These are phyloP conservation scores for Rhabdomys dilectus DNA, from an alignment of 2,113 vertebrate genomes.

Conservation along the genomic window DNA sequence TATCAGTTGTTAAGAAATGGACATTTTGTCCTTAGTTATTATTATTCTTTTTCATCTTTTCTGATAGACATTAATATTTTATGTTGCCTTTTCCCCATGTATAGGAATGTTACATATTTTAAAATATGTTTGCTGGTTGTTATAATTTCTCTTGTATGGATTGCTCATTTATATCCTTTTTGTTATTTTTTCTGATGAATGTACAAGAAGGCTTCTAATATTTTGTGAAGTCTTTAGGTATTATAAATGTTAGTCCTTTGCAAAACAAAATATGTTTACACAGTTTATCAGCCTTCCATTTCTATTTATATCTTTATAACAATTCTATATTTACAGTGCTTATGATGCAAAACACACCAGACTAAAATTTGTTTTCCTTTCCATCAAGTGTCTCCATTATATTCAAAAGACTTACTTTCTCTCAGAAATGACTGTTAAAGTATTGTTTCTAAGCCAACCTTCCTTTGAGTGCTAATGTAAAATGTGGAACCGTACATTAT, in stretches of 20 bases:
- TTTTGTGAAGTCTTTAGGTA: conserved; percentile 42
- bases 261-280: neutral
- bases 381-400: neutral
- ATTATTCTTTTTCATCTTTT: conserved; percentile 4
- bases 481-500: neutral
- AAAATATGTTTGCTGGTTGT: neutral
- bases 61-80: conserved; percentile 34
- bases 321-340: conserved; percentile 14
- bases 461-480: neutral
- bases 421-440: neutral
- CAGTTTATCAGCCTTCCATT: neutral
- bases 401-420: neutral
- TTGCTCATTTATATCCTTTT: neutral
- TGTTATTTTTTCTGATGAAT: neutral
- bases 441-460: neutral
- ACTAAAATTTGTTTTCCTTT: conserved; percentile 22
- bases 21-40: neutral
- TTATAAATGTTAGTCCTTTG: neutral
- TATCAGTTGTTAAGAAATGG: neutral
- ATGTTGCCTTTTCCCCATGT: neutral
- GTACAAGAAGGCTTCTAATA: neutral
- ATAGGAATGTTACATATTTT: neutral
- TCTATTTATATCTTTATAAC: conserved; percentile 8
- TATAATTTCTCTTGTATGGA: neutral
- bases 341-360: neutral